phyloP scores from a whole-genome alignment of 2,113 vertebrate genomes.

The Melospiza georgiana region DNA sequence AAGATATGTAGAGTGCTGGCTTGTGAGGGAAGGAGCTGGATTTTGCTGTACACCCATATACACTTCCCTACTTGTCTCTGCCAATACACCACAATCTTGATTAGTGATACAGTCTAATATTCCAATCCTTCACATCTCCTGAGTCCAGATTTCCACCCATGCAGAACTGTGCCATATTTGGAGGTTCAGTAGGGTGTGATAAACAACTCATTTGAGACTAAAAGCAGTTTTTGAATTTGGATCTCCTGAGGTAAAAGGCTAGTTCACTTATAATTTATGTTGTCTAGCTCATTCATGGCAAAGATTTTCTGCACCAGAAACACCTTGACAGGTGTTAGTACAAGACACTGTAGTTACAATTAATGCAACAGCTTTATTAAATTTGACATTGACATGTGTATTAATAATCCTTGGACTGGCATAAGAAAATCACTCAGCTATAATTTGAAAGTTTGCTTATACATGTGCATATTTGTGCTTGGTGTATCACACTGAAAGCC shows the following conservation, averaged over 20 bases:
- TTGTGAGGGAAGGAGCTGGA: neutral
- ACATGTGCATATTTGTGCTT: conserved; percentile 54
- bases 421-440: conserved; percentile 61
- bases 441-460: conserved; percentile 71
- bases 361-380: conserved; percentile 61
- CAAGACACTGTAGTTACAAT: conserved; percentile 30
- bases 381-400: conserved; percentile 50
- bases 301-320: conserved; percentile 62
- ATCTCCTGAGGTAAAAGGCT: conserved; percentile 53
- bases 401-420: conserved; percentile 65
- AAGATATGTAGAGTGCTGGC: neutral
- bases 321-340: conserved; percentile 54
- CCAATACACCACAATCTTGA: conserved; percentile 30
- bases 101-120: conserved; percentile 43
- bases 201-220: conserved; percentile 62
- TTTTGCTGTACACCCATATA: neutral
- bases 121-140: conserved; percentile 13
- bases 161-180: conserved; percentile 58
- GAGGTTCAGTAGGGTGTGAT: conserved; percentile 46
- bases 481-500: neutral
- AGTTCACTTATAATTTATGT: conserved; percentile 42
- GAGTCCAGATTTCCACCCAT: neutral
- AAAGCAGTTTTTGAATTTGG: conserved; percentile 34
- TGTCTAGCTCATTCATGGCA: conserved; percentile 42
- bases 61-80: conserved; percentile 5